Conservation (phyloP, 1,140 invertebrate species). For the Adoxophyes honmai region DNA sequence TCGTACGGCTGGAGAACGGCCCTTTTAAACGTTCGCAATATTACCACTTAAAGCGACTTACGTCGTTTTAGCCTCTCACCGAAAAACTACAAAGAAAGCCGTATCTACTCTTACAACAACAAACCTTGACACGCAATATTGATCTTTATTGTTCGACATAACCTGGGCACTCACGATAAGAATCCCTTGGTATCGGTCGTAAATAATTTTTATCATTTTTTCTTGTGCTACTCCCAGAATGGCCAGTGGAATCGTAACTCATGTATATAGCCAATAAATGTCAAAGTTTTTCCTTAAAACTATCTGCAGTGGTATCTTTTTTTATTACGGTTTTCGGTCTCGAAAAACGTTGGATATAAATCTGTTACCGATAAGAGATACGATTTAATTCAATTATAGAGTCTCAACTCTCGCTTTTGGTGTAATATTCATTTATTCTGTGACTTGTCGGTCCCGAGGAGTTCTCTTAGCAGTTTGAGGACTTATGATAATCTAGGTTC, state of each 20-base stretch:
- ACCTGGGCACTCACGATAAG: not conserved
- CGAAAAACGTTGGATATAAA: not conserved
- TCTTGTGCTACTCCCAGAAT: not conserved
- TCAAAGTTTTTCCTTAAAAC: conserved; percentile 10
- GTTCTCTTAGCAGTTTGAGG: too few relatives aligned
- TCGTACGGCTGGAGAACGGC: too few relatives aligned
- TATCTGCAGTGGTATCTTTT: conserved; percentile 11
- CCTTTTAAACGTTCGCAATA: too few relatives aligned
- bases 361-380: conserved; percentile 2
- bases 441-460: too few relatives aligned
- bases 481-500: too few relatives aligned
- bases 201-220: conserved; percentile 13
- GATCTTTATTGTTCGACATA: not conserved
- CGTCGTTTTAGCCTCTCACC: too few relatives aligned
- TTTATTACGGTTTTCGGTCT: conserved; percentile 4
- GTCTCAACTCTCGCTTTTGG: not conserved
- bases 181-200: not conserved
- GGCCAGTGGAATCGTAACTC: conserved; percentile 11
- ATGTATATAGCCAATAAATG: conserved; percentile 9
- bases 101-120: too few relatives aligned
- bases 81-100: too few relatives aligned
- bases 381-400: not conserved
- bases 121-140: conserved; percentile 5
- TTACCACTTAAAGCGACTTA: too few relatives aligned
- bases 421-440: too few relatives aligned